A percentile compares a stretch with the other conserved stretches of the same genome.
These are phyloP conservation scores for Sebastes oblongus DNA, from an alignment of 2,797 vertebrate genomes.

Conservation along the genomic window DNA sequence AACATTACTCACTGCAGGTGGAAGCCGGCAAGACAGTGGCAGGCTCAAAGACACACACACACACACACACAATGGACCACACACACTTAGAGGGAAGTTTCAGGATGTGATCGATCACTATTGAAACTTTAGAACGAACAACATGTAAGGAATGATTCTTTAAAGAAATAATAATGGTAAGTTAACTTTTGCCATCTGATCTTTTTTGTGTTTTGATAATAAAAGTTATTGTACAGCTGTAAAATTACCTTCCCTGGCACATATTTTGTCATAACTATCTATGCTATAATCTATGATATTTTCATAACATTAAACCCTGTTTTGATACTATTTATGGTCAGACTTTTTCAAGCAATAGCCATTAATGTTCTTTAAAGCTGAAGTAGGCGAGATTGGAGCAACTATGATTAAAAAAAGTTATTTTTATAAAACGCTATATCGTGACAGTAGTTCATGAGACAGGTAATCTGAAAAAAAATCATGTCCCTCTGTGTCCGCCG, in stretches of 20 bases:
- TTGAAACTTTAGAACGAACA: not conserved
- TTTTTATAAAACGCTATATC: too few relatives aligned
- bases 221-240: not conserved
- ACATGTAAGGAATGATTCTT: not conserved
- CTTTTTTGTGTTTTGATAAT: not conserved
- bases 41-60: constrained; percentile 6
- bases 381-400: too few relatives aligned
- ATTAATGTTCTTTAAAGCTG: too few relatives aligned
- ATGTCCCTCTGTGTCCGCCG: fast-evolving
- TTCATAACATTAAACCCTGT: not conserved
- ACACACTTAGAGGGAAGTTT: constrained; percentile 60
- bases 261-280: not conserved
- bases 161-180: not conserved
- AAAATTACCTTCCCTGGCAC: not conserved
- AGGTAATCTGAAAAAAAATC: too few relatives aligned
- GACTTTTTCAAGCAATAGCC: not conserved
- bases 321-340: not conserved
- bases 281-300: not conserved
- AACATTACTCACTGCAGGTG: constrained; percentile 59
- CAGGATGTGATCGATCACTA: constrained; percentile 22
- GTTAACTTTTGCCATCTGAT: too few relatives aligned
- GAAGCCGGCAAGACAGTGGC: constrained; percentile 38
- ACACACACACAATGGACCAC: constrained; percentile 31
- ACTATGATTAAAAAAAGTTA: too few relatives aligned
- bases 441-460: too few relatives aligned